Conservation (phyloP, 2,888 invertebrate genomes). For the Acrobasis repandana region DNA sequence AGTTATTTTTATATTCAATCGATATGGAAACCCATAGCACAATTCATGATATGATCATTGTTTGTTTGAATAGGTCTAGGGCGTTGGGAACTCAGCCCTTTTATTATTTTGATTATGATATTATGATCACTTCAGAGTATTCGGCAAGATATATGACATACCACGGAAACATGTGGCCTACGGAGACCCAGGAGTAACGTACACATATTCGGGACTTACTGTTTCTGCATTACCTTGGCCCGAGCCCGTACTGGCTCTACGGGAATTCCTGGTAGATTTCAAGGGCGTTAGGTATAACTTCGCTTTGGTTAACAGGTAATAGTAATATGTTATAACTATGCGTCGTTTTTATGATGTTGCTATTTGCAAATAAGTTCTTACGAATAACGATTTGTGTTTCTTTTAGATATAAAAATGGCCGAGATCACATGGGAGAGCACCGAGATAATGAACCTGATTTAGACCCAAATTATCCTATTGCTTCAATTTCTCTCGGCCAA, state of each 20-base stretch:
- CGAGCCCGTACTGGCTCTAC: slow-evolving; percentile 70
- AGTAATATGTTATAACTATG: too few species aligned
- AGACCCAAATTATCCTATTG: slow-evolving; percentile 84
- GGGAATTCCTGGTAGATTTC: slow-evolving; percentile 72
- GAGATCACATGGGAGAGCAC: slow-evolving; percentile 88
- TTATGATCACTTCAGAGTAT: slow-evolving; percentile 68
- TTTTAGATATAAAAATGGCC: slow-evolving; percentile 85
- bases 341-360: too few species aligned
- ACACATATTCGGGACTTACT: slow-evolving; percentile 85
- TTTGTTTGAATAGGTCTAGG: too few species aligned
- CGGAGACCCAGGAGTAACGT: slow-evolving; percentile 85
- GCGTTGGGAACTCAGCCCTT: too few species aligned
- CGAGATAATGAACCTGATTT: slow-evolving; percentile 87
- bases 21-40: too few species aligned
- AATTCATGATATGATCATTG: too few species aligned
- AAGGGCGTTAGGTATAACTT: slow-evolving; percentile 85
- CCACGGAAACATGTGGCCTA: slow-evolving; percentile 88
- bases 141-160: slow-evolving; percentile 85
- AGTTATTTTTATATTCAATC: too few species aligned
- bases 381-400: slow-evolving; percentile 17
- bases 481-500: slow-evolving; percentile 86
- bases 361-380: too few species aligned
- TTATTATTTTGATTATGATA: neutral
- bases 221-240: slow-evolving; percentile 86
- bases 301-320: slow-evolving; percentile 10